Evolutionary conservation across 2,888 invertebrate genomes (phyloP).

Genomic region (Chamaedrilus cognettii): DNA sequence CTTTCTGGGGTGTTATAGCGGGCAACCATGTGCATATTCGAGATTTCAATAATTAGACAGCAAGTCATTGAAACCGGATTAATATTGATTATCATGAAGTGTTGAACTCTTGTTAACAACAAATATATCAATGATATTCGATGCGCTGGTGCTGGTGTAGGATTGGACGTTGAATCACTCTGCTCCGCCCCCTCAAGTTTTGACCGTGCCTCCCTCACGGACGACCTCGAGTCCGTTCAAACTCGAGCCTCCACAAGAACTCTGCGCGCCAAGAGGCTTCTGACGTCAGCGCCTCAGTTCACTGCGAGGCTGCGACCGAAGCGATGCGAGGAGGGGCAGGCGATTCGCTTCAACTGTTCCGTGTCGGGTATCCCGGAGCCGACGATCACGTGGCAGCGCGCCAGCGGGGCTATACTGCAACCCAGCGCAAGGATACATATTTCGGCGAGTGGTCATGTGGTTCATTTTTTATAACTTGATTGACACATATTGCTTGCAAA

Average conservation of each 20-base stretch:
- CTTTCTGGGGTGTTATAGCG: no score
- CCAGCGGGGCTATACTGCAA: constrained; percentile 18
- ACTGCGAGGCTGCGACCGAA: constrained; percentile 34
- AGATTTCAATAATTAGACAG: no score
- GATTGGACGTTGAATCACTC: constrained; percentile 33
- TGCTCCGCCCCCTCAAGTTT: constrained; percentile 18
- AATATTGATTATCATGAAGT: no score
- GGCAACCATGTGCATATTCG: no score
- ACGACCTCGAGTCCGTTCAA: constrained; percentile 29
- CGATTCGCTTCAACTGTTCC: constrained; percentile 35
- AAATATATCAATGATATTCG: no score
- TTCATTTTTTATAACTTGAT: no score
- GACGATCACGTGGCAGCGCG: constrained; percentile 33
- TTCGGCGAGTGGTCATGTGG: constrained; percentile 27
- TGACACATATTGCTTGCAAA: no score
- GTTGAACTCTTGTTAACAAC: no score
- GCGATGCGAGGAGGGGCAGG: constrained; percentile 27
- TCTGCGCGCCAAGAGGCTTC: constrained; percentile 12
- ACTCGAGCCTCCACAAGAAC: constrained; percentile 18
- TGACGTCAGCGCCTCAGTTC: constrained; percentile 30
- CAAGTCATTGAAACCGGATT: no score
- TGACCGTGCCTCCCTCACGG: constrained; percentile 11
- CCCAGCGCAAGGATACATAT: constrained; percentile 23
- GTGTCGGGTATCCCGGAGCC: constrained; percentile 34
- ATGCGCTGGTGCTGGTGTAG: no score